phyloP scores from a whole-genome alignment of 2,797 vertebrate species.

The Myotis vivesi region DNA sequence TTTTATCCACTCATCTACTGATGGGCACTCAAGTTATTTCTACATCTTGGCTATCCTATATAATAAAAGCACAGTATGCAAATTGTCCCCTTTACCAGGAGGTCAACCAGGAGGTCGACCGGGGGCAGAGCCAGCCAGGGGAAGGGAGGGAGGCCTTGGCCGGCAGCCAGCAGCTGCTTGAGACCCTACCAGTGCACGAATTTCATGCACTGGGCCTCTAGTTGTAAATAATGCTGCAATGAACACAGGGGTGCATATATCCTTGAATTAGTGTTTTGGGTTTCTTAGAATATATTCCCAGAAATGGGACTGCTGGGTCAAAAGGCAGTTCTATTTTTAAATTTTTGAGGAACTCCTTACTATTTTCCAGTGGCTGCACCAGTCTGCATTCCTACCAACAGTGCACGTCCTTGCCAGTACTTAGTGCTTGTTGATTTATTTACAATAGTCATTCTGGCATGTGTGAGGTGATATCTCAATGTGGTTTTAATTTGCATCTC shows the following conservation, averaged over 20 bases:
- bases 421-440: not conserved
- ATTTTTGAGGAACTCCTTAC: not conserved
- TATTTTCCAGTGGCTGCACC: not conserved
- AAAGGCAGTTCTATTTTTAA: not conserved
- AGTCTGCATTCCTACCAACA: not conserved
- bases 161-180: too few species aligned
- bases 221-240: not conserved
- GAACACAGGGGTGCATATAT: not conserved
- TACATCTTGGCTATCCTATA: not conserved
- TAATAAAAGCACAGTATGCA: too few species aligned
- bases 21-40: not conserved
- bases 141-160: too few species aligned
- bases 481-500: not conserved
- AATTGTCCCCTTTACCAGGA: too few species aligned
- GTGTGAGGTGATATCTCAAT: not conserved
- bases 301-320: not conserved
- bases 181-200: too few species aligned
- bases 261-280: not conserved
- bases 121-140: too few species aligned
- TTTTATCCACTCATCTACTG: not conserved
- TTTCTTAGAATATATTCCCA: not conserved
- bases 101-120: too few species aligned
- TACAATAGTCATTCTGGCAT: not conserved
- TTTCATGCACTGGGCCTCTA: too few species aligned
- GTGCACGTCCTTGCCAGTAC: not conserved